phyloP scores from a whole-genome alignment of 2,888 invertebrate species.

The Cheilosia urbana region DNA sequence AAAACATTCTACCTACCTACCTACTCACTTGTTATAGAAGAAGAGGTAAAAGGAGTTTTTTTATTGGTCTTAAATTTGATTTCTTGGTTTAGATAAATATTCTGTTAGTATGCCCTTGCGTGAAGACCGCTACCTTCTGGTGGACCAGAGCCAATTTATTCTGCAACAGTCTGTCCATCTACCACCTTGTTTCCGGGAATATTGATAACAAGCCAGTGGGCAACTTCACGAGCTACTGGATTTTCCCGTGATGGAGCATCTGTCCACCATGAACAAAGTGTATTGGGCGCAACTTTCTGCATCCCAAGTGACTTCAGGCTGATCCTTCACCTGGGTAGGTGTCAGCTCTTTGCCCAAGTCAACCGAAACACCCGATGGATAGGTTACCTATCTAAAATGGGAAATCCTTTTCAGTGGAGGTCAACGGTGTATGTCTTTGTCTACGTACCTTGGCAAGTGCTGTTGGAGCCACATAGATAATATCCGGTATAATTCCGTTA shows the following conservation, averaged over 20 bases:
- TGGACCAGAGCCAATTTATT: constrained; percentile 94
- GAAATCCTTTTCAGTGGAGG: not conserved
- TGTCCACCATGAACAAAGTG: constrained; percentile 93
- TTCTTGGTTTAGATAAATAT: no score
- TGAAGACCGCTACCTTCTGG: constrained; percentile 88
- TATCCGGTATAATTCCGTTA: constrained; percentile 74
- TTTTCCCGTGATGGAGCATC: constrained; percentile 92
- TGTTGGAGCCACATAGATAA: constrained; percentile 60
- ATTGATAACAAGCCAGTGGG: constrained; percentile 96
- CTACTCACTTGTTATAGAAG: no score
- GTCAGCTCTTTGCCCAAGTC: constrained; percentile 89
- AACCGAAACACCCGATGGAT: constrained; percentile 83
- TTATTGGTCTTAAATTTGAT: no score
- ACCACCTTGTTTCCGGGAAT: constrained; percentile 89
- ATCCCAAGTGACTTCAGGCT: constrained; percentile 89
- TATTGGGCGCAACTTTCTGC: constrained; percentile 86
- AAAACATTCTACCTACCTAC: no score
- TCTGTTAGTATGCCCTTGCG: no score
- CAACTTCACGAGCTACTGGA: constrained; percentile 94
- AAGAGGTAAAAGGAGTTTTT: no score
- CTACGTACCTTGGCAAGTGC: constrained; percentile 79
- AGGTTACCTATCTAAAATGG: constrained; percentile 78
- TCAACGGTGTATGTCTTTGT: not conserved
- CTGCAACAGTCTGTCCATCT: constrained; percentile 91
- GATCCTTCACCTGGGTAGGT: constrained; percentile 90